Base-by-base conservation (phyloP, 2,797 vertebrate species). In the Mormyrus hasselquistii region DNA sequence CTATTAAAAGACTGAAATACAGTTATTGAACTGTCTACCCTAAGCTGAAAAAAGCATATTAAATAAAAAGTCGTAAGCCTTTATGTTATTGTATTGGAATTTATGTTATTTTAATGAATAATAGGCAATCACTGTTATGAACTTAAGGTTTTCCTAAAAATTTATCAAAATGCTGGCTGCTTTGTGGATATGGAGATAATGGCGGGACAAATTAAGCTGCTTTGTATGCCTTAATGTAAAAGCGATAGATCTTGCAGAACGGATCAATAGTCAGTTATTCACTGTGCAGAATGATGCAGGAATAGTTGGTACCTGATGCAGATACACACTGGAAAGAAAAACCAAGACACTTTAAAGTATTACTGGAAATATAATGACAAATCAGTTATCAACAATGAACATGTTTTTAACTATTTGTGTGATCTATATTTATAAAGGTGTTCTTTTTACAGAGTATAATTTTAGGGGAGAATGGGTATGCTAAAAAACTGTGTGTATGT, bases 211-310 rank as follows among this genome's bases (percentile, higher is more conserved):
- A 19, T 52, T 84, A 44, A 52, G 82, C 82, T 84, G 52, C 50
- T 38, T 86, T 86, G 12, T 86, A 86, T 86, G 85, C 85, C 85
- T 86, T 86, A 57, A 86, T 34, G 22, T 55, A 34, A 34, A 55
- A 86, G 82, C 1, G 4, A 57, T 87, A 57, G 38, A 41, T 69
- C 57, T 87, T 87, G 52, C 16, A 62, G n/a, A 65, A 55, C 4
- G 9, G 29, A 50, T 29, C 25, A 84, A 50, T n/a, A 49, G 25
- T 49, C 49, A 84, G 44, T 84, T 52, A 34, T 57, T 86, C 34
- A 57, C 50, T 86, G 85, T 53, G 50, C 59, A 73, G 47, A 73
- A 19, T 52, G 47, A 29, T 69, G 25, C 14, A 76, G 65, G 47
- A 50, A 34, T 88, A 12, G 62, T 25, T 50, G 57, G 59, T 65